phyloP scores from a whole-genome alignment of 2,888 invertebrate genomes.

The Mythimna pallens region DNA sequence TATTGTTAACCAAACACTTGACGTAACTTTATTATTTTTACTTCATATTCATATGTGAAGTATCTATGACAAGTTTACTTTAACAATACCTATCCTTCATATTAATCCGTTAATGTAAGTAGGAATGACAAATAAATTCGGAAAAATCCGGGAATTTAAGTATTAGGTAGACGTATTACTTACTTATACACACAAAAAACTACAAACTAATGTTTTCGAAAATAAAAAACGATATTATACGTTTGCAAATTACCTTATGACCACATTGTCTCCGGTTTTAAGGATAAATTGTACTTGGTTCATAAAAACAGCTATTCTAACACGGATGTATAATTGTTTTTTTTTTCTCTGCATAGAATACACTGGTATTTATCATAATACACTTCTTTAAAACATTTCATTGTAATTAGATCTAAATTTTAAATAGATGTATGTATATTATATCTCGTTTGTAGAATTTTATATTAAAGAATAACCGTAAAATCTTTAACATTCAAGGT shows the following conservation, averaged over 20 bases:
- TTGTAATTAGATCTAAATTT: neutral
- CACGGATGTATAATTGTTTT: conserved; percentile 55
- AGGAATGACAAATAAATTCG: neutral
- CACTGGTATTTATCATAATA: conserved; percentile 20
- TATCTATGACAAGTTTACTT: too few relatives aligned
- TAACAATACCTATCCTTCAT: too few relatives aligned
- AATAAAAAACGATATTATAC: conserved; percentile 48
- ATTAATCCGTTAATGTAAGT: too few relatives aligned
- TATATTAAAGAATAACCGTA: too few relatives aligned
- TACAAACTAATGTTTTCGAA: conserved; percentile 31
- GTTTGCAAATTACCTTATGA: conserved; percentile 53
- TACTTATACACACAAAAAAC: conserved; percentile 38
- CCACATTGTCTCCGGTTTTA: conserved; percentile 55
- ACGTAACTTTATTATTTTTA: too few relatives aligned
- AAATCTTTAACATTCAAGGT: conserved; percentile 56
- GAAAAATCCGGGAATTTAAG: neutral
- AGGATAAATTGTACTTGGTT: conserved; percentile 41
- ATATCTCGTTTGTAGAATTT: neutral
- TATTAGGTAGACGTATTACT: conserved; percentile 9
- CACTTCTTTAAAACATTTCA: conserved; percentile 15
- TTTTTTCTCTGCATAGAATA: conserved; percentile 30
- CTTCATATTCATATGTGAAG: too few relatives aligned
- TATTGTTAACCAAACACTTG: neutral
- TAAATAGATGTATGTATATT: neutral
- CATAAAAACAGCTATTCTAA: conserved; percentile 49